Conservation (phyloP, 2,797 vertebrate species). For the Hipposideros larvatus region DNA sequence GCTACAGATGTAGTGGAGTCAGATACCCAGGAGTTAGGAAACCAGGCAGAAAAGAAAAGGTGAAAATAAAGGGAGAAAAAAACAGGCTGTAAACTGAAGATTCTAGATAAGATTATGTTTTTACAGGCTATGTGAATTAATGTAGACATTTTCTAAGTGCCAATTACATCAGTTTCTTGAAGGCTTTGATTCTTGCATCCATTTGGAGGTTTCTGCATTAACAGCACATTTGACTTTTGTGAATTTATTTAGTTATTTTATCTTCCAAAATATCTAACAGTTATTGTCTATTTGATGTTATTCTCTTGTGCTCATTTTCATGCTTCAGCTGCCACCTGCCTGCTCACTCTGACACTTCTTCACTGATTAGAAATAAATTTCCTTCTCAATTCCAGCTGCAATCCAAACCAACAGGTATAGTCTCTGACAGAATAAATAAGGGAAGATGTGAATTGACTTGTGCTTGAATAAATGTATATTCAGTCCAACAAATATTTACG, state of each 20-base stretch:
- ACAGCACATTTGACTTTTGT: background rate
- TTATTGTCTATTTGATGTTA: background rate
- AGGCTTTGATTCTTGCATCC: background rate
- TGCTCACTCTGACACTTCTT: background rate
- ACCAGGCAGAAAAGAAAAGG: background rate
- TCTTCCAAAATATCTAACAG: background rate
- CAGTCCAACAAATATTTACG: background rate
- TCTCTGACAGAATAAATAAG: conserved; percentile 15
- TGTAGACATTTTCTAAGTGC: background rate
- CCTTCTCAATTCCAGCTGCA: background rate
- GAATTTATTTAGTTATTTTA: background rate
- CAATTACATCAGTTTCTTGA: background rate
- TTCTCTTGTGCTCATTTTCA: background rate
- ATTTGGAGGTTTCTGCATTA: background rate
- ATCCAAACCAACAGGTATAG: background rate
- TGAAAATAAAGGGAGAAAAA: background rate
- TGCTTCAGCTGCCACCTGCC: background rate
- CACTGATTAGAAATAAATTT: background rate
- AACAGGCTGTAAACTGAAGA: background rate
- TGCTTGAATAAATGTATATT: conserved; percentile 12
- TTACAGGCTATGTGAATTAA: background rate
- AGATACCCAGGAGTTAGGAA: background rate
- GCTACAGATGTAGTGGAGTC: background rate
- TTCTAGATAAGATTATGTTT: background rate
- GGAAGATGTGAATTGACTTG: background rate